phyloP scores from a whole-genome alignment of 2,797 vertebrate species.

The Oreochromis grahami region DNA sequence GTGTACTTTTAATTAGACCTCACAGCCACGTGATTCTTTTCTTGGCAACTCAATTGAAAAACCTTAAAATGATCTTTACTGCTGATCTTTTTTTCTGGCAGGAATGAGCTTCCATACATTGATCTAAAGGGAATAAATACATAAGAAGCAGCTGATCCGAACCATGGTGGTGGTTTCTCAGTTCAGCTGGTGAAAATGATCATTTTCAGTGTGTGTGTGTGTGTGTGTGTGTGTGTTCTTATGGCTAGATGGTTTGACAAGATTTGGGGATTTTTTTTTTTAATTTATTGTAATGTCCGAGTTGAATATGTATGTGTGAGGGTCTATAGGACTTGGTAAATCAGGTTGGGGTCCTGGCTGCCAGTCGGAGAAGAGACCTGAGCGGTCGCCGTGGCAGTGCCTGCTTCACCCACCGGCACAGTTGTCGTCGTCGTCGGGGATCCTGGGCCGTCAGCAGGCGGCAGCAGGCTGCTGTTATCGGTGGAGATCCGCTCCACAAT shows the following conservation, averaged over 20 bases:
- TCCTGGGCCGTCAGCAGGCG: constrained; percentile 45
- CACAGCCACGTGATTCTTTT: accelerated
- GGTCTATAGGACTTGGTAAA: constrained; percentile 91
- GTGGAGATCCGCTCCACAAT: constrained; percentile 97
- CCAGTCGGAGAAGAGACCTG: constrained; percentile 65
- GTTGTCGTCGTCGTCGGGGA: constrained; percentile 60
- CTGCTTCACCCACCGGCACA: constrained; percentile 40
- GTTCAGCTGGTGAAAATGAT: neutral
- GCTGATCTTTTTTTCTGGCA: neutral
- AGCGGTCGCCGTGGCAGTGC: constrained; percentile 36
- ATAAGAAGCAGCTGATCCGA: neutral
- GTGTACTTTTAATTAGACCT: neutral
- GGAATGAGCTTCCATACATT: neutral
- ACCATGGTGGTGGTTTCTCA: neutral
- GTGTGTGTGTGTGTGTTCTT: neutral
- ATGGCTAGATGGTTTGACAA: neutral
- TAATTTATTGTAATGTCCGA: neutral
- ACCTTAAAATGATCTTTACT: neutral
- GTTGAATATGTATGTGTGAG: neutral
- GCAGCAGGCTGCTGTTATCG: constrained; percentile 72
- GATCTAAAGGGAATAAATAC: neutral
- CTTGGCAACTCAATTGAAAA: neutral
- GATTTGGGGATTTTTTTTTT: neutral
- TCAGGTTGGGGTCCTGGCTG: constrained; percentile 74
- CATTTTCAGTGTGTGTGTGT: neutral